Conservation (phyloP, 2,113 vertebrate genomes). For the Lagopus leucura region DNA sequence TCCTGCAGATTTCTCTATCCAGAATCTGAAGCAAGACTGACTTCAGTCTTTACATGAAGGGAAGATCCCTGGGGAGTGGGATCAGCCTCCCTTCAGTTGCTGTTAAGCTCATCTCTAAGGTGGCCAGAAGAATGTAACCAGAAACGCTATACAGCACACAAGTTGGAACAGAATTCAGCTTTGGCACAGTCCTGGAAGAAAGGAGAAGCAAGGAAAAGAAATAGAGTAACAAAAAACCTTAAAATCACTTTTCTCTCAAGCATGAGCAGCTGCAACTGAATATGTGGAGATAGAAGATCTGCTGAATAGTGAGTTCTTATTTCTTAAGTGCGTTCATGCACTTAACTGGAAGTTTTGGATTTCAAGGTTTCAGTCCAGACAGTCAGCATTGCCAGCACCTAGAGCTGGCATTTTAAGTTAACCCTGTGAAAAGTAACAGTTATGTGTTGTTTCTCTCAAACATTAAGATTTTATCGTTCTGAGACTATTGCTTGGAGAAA, state of each 20-base stretch:
- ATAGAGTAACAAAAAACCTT: not conserved
- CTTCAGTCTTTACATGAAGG: rapidly evolving
- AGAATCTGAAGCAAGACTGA: not conserved
- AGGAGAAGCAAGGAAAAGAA: not conserved
- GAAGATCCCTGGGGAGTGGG: rapidly evolving
- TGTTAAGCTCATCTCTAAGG: rapidly evolving
- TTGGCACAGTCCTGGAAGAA: not conserved
- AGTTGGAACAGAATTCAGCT: not conserved
- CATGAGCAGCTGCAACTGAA: not conserved
- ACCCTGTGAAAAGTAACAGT: not conserved
- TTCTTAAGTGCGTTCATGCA: not conserved
- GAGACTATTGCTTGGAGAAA: not conserved
- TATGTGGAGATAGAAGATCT: not conserved
- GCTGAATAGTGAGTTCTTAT: not conserved
- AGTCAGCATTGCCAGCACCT: not conserved
- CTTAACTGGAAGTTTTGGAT: not conserved
- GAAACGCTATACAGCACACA: rapidly evolving
- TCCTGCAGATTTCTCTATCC: not conserved
- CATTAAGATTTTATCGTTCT: not conserved
- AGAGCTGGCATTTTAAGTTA: not conserved
- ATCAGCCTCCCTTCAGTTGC: not conserved
- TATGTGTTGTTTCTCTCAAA: not conserved
- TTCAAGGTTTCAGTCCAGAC: not conserved
- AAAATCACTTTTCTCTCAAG: not conserved
- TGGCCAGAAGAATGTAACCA: not conserved